A percentile compares a stretch with the other conserved stretches of the same genome.
Conservation (phyloP, 2,113 vertebrate species). For the Corythornis vintsioides region DNA sequence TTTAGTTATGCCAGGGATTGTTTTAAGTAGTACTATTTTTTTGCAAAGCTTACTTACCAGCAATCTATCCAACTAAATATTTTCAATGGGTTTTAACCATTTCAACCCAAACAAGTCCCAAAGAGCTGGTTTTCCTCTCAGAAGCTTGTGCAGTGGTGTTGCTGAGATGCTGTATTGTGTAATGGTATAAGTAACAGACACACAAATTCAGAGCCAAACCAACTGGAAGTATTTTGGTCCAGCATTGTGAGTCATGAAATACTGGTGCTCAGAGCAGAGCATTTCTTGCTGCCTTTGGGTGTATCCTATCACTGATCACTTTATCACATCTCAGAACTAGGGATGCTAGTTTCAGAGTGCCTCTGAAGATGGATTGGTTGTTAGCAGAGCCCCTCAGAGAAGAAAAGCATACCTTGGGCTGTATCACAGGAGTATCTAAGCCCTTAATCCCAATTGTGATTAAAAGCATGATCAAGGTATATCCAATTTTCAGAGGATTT, state of each 20-base stretch:
- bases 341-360: background rate
- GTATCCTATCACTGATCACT: background rate
- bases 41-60: background rate
- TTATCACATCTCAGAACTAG: conserved; percentile 17
- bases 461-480: conserved; percentile 17
- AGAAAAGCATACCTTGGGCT: conserved; percentile 56
- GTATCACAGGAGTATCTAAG: conserved; percentile 48
- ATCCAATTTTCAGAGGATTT: conserved; percentile 28
- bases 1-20: conserved; percentile 36
- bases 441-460: conserved; percentile 60
- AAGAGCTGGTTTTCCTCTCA: background rate
- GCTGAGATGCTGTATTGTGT: background rate
- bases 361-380: conserved; percentile 47
- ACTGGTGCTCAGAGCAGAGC: background rate
- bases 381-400: conserved; percentile 30
- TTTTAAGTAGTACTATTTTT: background rate
- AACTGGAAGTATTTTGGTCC: background rate
- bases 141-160: background rate
- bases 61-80: background rate
- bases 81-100: conserved; percentile 7
- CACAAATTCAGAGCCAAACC: background rate
- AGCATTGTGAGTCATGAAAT: background rate
- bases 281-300: background rate
- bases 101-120: background rate
- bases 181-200: background rate